phyloP scores from a whole-genome alignment of 2,797 vertebrate species.

The Clamator glandarius region DNA sequence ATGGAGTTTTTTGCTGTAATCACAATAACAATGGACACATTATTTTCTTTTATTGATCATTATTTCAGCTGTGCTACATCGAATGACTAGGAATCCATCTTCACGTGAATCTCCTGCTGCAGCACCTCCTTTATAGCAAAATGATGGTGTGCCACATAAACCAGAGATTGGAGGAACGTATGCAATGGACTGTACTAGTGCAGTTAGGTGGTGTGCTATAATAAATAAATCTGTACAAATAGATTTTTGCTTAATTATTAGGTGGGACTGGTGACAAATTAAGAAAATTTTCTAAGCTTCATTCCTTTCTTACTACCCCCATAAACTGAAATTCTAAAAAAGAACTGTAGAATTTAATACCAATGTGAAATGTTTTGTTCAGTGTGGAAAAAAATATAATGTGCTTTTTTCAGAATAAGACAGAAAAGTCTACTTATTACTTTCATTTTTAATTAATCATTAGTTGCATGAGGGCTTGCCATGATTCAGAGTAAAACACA shows the following conservation, averaged over 20 bases:
- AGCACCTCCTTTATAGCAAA: not conserved
- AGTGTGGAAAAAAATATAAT: not conserved
- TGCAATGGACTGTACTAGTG: not conserved
- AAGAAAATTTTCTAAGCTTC: not conserved
- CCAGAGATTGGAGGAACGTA: not conserved
- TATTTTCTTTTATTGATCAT: not conserved
- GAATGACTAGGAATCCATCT: not conserved
- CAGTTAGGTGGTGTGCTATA: rapidly evolving
- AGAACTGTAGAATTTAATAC: not conserved
- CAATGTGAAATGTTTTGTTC: rapidly evolving
- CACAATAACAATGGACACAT: not conserved
- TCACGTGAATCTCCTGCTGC: not conserved
- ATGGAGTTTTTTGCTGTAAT: not conserved
- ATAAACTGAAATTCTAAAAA: not conserved
- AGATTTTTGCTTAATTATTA: not conserved
- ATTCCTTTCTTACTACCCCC: not conserved
- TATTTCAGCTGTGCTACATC: not conserved
- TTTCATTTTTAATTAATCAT: not conserved
- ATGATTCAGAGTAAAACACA: not conserved
- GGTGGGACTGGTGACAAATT: rapidly evolving
- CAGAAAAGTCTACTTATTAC: not conserved
- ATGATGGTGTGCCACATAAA: not conserved
- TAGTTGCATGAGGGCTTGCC: not conserved
- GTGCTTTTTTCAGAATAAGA: not conserved
- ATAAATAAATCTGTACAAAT: not conserved